Evolutionary conservation across 2,797 vertebrate genomes (phyloP).

Genomic region (Eptatretus atami): DNA sequence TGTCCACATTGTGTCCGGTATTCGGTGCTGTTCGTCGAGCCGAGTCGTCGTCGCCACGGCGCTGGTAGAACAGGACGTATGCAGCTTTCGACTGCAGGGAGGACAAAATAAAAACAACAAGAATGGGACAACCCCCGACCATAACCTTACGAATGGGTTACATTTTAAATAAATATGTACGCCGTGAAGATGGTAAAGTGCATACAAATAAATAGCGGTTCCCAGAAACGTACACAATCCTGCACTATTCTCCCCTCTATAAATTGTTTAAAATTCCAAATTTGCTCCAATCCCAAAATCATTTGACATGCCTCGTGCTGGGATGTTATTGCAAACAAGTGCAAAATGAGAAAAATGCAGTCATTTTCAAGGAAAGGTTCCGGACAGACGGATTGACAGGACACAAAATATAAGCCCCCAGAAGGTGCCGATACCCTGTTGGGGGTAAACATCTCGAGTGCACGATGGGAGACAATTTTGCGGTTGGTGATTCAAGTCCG

Average conservation of each 20-base stretch:
- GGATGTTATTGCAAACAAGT: background rate
- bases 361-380: too few species aligned
- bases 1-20: background rate
- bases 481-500: too few species aligned
- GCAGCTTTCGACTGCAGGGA: slow-evolving; percentile 59
- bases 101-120: slow-evolving; percentile 9
- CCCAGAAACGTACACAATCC: background rate
- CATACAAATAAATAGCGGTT: too few species aligned
- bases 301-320: background rate
- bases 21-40: background rate
- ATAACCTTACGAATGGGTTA: background rate
- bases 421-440: too few species aligned
- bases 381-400: too few species aligned
- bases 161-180: too few species aligned
- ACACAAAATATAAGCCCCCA: too few species aligned
- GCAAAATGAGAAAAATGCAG: too few species aligned
- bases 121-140: background rate
- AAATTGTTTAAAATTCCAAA: background rate
- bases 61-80: slow-evolving; percentile 92
- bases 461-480: too few species aligned
- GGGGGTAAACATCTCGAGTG: too few species aligned
- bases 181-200: too few species aligned
- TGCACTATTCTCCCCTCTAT: background rate
- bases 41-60: slow-evolving; percentile 34
- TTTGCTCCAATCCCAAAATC: background rate